Base-by-base conservation (phyloP, 1,140 invertebrate species). In the Meloidogyne hapla region DNA sequence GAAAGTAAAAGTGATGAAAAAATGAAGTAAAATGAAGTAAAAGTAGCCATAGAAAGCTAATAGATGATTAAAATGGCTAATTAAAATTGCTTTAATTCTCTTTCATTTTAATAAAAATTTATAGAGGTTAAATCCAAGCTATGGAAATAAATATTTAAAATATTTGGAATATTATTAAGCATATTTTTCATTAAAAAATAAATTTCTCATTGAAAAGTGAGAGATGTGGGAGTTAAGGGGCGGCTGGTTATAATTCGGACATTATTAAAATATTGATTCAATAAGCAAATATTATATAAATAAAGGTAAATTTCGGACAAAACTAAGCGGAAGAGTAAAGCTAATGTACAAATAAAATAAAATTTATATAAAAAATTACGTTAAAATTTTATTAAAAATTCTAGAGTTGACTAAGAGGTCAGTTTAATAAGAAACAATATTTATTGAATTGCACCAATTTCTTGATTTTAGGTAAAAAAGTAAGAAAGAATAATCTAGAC, bases 211-310 rank as follows among this genome's bases (percentile, higher is more conserved):
- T 6, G n/a, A n/a, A 13, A 56, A 13, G 18, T 56, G 13, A 18
- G 15, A 48, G 45, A 15, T 5, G 45, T 5, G 1, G 48, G 48
- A 2, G 42, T 1, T 15, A 15, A 15, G 5, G n/a, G 48, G 15
- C 4, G 48, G 48, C 2, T 56, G 18, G 48, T 56, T 56, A 56
- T n/a, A 56, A 56, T 56, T 56, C 48, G 48, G 48, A 56, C 38
- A 18, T 56, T 26, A 45, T 45, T 42, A 56, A 70, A 42, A 70
- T 70, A 70, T 70, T 70, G 69, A 70, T 70, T 70, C 38, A 70
- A 56, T 70, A 28, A 18, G 40, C 69, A 70, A 70, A 70, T 70
- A 70, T 26, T 23, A 25, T 9, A 64, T 64, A 26, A n/a, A n/a
- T n/a, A n/a, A 38, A 48, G 28, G 25, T 69, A 69, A 45, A 69